These are phyloP conservation scores for Centropus bengalensis DNA, from an alignment of 2,113 vertebrate species.

Conservation along the genomic window DNA sequence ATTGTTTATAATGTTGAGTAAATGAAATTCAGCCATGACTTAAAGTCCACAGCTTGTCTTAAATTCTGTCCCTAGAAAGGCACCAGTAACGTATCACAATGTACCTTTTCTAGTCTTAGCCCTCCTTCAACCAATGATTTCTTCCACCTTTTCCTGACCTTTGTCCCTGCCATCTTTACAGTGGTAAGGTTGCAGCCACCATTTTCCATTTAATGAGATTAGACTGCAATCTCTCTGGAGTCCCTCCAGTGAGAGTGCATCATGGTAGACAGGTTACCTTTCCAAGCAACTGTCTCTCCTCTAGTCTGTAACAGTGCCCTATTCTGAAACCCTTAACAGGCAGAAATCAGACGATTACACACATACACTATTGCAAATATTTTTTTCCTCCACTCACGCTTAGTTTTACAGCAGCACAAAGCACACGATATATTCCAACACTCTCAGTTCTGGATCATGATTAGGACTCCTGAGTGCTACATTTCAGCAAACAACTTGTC, in stretches of 20 bases:
- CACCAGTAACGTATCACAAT: fast-evolving
- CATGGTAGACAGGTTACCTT: background rate
- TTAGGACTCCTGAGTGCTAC: background rate
- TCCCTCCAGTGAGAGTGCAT: conserved; percentile 24
- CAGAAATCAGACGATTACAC: background rate
- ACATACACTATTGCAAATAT: background rate
- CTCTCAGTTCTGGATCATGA: background rate
- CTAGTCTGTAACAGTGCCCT: background rate
- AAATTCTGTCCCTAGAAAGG: background rate
- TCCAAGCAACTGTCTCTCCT: background rate
- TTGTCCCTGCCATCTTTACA: background rate
- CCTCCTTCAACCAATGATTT: background rate
- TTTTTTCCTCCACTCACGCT: background rate
- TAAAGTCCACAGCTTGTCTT: background rate
- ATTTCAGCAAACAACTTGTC: background rate
- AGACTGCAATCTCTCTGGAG: background rate
- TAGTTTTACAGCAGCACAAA: background rate
- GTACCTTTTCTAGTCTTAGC: background rate
- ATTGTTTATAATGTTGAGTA: background rate
- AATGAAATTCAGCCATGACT: background rate
- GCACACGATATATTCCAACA: background rate
- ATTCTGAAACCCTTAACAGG: background rate
- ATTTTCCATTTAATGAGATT: conserved; percentile 51
- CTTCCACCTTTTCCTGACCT: background rate
- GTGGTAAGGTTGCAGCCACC: background rate